Base-by-base conservation (phyloP, 1,140 invertebrate genomes). In the Saccostrea echinata region DNA sequence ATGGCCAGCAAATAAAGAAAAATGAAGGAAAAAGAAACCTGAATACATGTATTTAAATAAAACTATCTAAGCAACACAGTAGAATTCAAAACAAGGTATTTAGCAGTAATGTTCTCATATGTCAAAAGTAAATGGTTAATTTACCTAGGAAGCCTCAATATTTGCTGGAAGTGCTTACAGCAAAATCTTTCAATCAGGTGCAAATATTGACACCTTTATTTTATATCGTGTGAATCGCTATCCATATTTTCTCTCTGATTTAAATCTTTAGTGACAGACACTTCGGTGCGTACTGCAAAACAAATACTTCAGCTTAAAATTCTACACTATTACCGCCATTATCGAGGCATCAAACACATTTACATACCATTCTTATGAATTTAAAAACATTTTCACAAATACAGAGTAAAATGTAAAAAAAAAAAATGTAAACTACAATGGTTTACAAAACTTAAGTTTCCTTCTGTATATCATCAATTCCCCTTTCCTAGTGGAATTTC, bases 181-280 rank as follows among this genome's bases (percentile, higher is more conserved):
- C 68, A 33, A 71, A 71, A 71, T 71, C 68, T 33, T 71, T 33
- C 68, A 16, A 71, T 35, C 27, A 71, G 68, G 24, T 71, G 68
- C 27, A 71, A 71, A 71, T 71, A 71, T 71, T 71, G 27, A 71
- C 68, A 71, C 68, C 68, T 71, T 71, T 71, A 71, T 30, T 30
- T 71, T 27, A 71, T 30, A 71, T 16, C 16, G 68, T 71, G 68
- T 71, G 68, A 71, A 71, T 71, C 13, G 68, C 27, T 71, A 27
- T 27, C 27, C 11, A 71, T 30, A 71, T 71, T 71, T 71, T 71
- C 68, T 71, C 30, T 33, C 13, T 30, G 24, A 71, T 71, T 71
- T 71, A 71, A 71, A 71, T 71, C 27, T 18, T 16, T 27, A 21
- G 12, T 71, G 68, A 30, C 68, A 33, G 30, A 33, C 16, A 61